These are phyloP conservation scores for Trichomycterus rosablanca DNA, from an alignment of 2,113 vertebrate species.

Conservation along the genomic window DNA sequence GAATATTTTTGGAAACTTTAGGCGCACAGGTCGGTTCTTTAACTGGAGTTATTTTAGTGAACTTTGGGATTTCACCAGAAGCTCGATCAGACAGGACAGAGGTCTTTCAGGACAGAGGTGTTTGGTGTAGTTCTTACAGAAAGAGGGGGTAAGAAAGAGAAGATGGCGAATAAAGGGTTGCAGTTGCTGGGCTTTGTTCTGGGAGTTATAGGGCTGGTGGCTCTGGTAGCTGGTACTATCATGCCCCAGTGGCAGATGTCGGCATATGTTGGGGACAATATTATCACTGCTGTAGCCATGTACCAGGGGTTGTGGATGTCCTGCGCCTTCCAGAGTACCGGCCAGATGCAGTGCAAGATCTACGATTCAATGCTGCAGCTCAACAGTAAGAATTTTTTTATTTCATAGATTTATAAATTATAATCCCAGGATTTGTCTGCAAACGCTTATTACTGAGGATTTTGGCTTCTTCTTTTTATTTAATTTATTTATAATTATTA, in stretches of 20 bases:
- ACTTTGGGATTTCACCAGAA: no score
- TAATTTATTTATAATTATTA: no score
- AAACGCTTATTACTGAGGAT: no score
- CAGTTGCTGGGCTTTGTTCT: conserved; percentile 82
- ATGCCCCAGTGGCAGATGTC: conserved; percentile 86
- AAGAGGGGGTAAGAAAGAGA: not conserved
- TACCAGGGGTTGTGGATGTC: conserved; percentile 87
- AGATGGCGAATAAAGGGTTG: conserved; percentile 80
- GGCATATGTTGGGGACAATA: conserved; percentile 78
- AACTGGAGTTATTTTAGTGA: not conserved
- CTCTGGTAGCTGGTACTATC: conserved; percentile 73
- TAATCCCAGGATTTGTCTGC: no score
- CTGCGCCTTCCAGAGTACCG: conserved; percentile 77
- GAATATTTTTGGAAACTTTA: no score
- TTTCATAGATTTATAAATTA: not conserved
- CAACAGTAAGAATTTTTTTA: conserved; percentile 63
- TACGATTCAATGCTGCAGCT: conserved; percentile 83
- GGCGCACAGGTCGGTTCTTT: no score
- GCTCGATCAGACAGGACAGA: not conserved
- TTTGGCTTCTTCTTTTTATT: no score
- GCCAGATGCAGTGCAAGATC: conserved; percentile 79
- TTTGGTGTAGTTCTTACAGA: not conserved
- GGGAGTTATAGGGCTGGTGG: conserved; percentile 71
- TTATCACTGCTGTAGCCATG: conserved; percentile 80
- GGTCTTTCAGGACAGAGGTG: not conserved